Base-by-base conservation (phyloP, 2,888 invertebrate species). In the Ametastegia equiseti region DNA sequence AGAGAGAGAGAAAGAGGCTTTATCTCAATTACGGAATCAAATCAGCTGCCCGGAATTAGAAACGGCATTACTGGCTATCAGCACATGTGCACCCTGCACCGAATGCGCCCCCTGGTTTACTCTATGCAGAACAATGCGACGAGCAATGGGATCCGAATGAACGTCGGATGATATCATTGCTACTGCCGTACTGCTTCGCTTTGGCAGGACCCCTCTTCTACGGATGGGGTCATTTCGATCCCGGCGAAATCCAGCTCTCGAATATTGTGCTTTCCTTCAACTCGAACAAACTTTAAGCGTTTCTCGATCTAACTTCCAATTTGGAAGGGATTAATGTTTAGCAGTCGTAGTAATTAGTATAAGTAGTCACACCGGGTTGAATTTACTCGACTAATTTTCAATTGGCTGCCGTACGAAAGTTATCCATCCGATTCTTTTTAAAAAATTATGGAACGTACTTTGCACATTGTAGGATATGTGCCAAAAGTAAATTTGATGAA, bases 11-110 rank as follows among this genome's bases (percentile, higher is more conserved):
- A 47, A n/a, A 23, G 45, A 84, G 81, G 89, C 87, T 91, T 91
- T 91, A 91, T 91, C 91, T 91, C 90, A 91, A 91, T 91, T 88
- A 91, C 89, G 83, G 90, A 91, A 91, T 91, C 91, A 91, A 91
- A 91, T 91, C 91, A 91, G 89, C 91, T 89, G 89, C 89, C 86
- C 87, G 91, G 91, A 91, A 91, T 91, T 91, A 91, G 90, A 91
- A 90, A 91, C 88, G 91, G 91, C 91, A 91, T 91, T 91, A 91
- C 88, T 87, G 87, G 82, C 90, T 91, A 91, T 90, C 91, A 88
- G 88, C 88, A 88, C 89, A 88, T 88, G 89, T 89, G 90, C 91
- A 90, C 88, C 88, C 90, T 85, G 88, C 85, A 85, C 83, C 77
- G 9, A 80, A 81, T n/a, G n/a, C n/a, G 80, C 57, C 69, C 73